These are phyloP conservation scores for Galemys pyrenaicus DNA, from an alignment of 2,113 vertebrate species.

Conservation along the genomic window DNA sequence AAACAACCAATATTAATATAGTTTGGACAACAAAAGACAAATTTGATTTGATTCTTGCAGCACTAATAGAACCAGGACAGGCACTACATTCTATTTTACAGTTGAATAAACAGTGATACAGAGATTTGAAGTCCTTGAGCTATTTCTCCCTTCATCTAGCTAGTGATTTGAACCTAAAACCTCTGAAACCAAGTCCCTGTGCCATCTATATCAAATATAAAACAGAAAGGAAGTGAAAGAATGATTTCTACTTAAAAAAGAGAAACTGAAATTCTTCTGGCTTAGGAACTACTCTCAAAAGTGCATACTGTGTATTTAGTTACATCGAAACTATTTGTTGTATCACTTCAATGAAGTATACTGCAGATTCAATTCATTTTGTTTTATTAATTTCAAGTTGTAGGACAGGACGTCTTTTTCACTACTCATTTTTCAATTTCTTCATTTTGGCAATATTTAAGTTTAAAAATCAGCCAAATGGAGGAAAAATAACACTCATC, in stretches of 20 bases:
- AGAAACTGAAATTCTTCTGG: background rate
- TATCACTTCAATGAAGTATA: background rate
- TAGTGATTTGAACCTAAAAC: background rate
- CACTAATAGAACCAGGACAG: background rate
- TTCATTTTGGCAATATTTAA: constrained; percentile 43
- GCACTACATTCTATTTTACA: background rate
- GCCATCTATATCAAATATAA: background rate
- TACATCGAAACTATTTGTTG: background rate
- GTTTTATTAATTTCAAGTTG: constrained; percentile 27
- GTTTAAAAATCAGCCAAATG: background rate
- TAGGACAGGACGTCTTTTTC: background rate
- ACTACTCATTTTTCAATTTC: background rate
- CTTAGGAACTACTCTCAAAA: background rate
- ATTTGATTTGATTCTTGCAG: background rate
- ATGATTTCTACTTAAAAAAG: background rate
- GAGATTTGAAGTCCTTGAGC: background rate
- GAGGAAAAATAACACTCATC: constrained; percentile 3
- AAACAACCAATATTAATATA: background rate
- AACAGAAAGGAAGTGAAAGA: background rate
- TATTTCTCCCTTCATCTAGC: no score
- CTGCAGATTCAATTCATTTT: background rate
- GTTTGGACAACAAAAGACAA: background rate
- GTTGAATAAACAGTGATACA: background rate
- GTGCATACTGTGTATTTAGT: background rate
- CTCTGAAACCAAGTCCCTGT: background rate